phyloP scores from a whole-genome alignment of 2,797 vertebrate species.

The Galaxias olidus region DNA sequence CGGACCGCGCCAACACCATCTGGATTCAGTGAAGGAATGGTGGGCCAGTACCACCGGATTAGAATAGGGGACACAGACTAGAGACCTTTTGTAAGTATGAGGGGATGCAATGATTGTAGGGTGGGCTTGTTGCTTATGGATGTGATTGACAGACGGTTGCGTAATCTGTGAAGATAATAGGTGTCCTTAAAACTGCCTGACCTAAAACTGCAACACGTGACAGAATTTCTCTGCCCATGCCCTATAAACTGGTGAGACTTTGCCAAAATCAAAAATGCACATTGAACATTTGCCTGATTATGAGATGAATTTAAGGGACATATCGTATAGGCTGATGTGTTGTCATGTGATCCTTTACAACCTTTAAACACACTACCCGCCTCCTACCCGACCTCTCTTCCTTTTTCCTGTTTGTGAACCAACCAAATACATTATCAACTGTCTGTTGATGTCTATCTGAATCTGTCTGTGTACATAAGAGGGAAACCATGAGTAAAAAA shows the following conservation, averaged over 20 bases:
- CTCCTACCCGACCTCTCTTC: conserved; percentile 42
- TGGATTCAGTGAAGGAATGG: conserved; percentile 90
- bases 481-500: conserved; percentile 55
- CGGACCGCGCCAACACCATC: conserved; percentile 90
- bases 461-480: conserved; percentile 85
- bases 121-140: not conserved
- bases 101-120: not conserved
- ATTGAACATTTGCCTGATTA: too few species aligned
- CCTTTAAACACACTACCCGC: conserved; percentile 49
- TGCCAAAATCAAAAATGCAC: too few species aligned
- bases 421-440: conserved; percentile 73
- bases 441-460: conserved; percentile 76
- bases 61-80: conserved; percentile 20
- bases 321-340: too few species aligned
- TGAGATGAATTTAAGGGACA: too few species aligned
- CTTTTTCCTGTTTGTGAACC: conserved; percentile 66
- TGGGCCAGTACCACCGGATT: conserved; percentile 7
- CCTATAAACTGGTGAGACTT: conserved; percentile 11
- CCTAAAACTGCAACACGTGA: not conserved
- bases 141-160: conserved; percentile 18
- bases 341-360: conserved; percentile 7
- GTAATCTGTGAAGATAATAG: conserved; percentile 53
- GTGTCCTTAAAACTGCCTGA: conserved; percentile 77
- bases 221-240: not conserved
- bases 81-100: not conserved